Base-by-base conservation (phyloP, 2,797 vertebrate species). In the Pangasius sanitwongsei region DNA sequence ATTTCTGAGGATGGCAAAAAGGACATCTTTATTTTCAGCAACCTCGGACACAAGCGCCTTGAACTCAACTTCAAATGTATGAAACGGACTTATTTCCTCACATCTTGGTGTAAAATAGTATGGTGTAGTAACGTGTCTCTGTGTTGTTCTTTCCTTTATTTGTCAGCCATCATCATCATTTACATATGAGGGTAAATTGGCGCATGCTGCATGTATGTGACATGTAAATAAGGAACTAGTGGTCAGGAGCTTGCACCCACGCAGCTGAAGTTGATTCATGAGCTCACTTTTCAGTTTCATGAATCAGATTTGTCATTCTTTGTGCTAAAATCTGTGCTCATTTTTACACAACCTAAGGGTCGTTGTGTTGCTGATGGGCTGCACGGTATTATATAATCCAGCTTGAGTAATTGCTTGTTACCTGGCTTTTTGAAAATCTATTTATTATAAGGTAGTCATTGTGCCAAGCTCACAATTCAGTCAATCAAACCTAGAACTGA, bases 151-250 rank as follows among this genome's bases (percentile, higher is more conserved):
- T 18, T 67, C 20, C 12, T 55, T 72, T 37, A 48, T 25, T 70
- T 70, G 50, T 41, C 50, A 72, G 0, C 48, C 23, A 9, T 75
- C 85, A 41, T 41, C 41, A 41, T 41, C 41, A 41, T 41, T 41
- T 86, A 37, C 11, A 61, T 37, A 37, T 57, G 50, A 44, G 55
- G 50, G 50, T 37, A 55, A 41, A 55, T 8, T 57, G 20, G 65
- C 20, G 67, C 65, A 85, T 72, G 83, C 48, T 85, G 83, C 83
- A 85, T 85, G 82, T 23, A 48, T 50, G 2, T 67, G 63, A 67
- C 41, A 2, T 65, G 67, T 25, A 70, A 55, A 34, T 72, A 55
- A 85, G 48, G 31, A 55, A 53, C 11, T 37, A 57, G 48, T 55
- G 83, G 31, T 55, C 13, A 2, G 48, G 65, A 53, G n/a, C 20